Conservation (phyloP, 2,888 invertebrate genomes). For the Omphaloscelis lunosa region DNA sequence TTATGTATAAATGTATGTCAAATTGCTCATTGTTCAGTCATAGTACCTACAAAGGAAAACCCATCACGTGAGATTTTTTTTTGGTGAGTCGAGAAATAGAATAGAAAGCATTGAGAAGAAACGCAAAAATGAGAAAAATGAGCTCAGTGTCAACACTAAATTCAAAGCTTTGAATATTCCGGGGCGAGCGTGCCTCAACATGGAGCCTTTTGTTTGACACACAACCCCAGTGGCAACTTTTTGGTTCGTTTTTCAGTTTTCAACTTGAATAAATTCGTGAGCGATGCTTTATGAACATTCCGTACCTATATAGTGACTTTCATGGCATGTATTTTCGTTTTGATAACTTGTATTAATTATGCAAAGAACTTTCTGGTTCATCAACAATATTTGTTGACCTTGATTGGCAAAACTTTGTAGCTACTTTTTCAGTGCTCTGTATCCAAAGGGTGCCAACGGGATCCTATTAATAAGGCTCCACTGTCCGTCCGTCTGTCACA, state of each 20-base stretch:
- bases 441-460: too few species aligned
- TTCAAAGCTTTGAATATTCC: neutral
- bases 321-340: too few species aligned
- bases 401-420: too few species aligned
- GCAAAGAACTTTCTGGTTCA: too few species aligned
- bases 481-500: too few species aligned
- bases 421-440: too few species aligned
- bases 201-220: constrained; percentile 19
- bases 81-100: neutral
- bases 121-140: neutral
- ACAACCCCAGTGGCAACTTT: neutral
- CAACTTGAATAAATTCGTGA: neutral
- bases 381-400: too few species aligned
- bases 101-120: too few species aligned
- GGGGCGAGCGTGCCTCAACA: neutral
- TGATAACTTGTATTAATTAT: too few species aligned
- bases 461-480: too few species aligned
- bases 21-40: neutral
- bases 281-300: constrained; percentile 1
- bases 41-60: neutral
- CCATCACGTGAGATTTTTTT: neutral
- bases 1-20: neutral
- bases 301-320: neutral
- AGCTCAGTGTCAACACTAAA: too few species aligned
- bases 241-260: constrained; percentile 10